Percentiles rank a stretch among this genome's conserved stretches.
These are phyloP conservation scores for Dolichomitus sp. DNA, from an alignment of 2,888 invertebrate genomes.

Conservation along the genomic window DNA sequence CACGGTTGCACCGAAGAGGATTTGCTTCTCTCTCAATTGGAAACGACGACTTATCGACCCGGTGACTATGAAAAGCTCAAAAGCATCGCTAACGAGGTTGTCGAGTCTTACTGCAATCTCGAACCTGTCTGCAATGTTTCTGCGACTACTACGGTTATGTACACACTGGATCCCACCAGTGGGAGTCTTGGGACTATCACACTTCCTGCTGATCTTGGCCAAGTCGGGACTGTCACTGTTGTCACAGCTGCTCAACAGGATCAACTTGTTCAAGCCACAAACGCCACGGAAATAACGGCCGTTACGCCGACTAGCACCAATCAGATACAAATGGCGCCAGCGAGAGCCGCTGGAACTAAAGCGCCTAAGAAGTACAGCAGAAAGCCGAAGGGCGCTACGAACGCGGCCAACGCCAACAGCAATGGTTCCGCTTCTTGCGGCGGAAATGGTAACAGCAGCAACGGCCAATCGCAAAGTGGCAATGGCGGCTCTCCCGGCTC, in stretches of 20 bases:
- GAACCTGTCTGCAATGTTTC: conserved; percentile 87
- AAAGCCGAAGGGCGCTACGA: conserved; percentile 86
- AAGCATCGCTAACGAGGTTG: conserved; percentile 94
- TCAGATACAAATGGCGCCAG: conserved; percentile 86
- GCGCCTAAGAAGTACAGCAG: conserved; percentile 91
- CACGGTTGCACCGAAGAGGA: conserved; percentile 90
- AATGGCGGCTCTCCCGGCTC: conserved; percentile 89
- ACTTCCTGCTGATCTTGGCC: conserved; percentile 82
- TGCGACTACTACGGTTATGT: conserved; percentile 84
- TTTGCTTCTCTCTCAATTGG: conserved; percentile 90
- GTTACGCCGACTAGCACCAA: conserved; percentile 86
- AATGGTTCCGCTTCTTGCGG: conserved; percentile 82
- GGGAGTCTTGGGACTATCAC: conserved; percentile 84
- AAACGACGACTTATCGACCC: conserved; percentile 88
- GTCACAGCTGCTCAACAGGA: conserved; percentile 82
- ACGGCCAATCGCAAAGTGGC: conserved; percentile 82
- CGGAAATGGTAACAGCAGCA: conserved; percentile 72
- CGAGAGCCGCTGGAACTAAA: conserved; percentile 89
- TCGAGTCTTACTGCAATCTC: conserved; percentile 92
- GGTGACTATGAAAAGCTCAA: conserved; percentile 95
- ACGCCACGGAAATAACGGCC: conserved; percentile 87
- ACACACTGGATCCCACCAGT: conserved; percentile 83
- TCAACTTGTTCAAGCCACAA: conserved; percentile 77
- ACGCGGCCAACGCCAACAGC: conserved; percentile 86
- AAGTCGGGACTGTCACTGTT: conserved; percentile 84